Base-by-base conservation (phyloP, 1,140 invertebrate genomes). In the Pantala flavescens region DNA sequence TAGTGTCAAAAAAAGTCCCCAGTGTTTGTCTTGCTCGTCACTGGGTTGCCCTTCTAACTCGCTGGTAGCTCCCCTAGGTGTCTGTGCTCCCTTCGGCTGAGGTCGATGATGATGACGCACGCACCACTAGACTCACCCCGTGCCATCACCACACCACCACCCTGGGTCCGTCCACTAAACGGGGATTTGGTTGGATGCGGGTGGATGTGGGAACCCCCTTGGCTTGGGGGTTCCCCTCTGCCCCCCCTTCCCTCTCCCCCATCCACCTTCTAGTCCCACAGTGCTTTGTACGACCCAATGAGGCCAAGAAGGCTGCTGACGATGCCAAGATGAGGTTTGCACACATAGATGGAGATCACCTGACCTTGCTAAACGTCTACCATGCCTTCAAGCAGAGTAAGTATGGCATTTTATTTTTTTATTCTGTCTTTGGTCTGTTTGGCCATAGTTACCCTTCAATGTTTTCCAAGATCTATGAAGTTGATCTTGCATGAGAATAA, bases 371-470 rank as follows among this genome's bases (percentile, higher is more conserved):
- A 79, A 91, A 99, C 86, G 90, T 99, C 78, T 93, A 99, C 82
- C 98, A 99, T 82, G 97, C 98, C 28, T 99, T 99, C 81, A 99
- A 99, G 86, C 97, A 99, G 86, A 98, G 96, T 98, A 83, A 94
- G 94, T 92, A 79, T 75, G 74, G 79, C 80, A 78, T 81, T 82
- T 71, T 71, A 11, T 9, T 36, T 36, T 36, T 36, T 72, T 55
- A 71, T 70, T 36, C 28, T 2, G 28, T 36, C 28, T 5, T 36
- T 36, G 28, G 28, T 36, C 28, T n/a, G n/a, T n/a, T n/a, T n/a
- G n/a, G n/a, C n/a, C n/a, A n/a, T n/a, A n/a, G n/a, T n/a, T n/a
- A n/a, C n/a, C n/a, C n/a, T n/a, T n/a, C n/a, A n/a, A n/a, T n/a
- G n/a, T n/a, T n/a, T n/a, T n/a, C n/a, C n/a, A n/a, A n/a, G n/a